These are phyloP conservation scores for Odontothrips loti DNA, from an alignment of 2,888 invertebrate species.

Conservation along the genomic window DNA sequence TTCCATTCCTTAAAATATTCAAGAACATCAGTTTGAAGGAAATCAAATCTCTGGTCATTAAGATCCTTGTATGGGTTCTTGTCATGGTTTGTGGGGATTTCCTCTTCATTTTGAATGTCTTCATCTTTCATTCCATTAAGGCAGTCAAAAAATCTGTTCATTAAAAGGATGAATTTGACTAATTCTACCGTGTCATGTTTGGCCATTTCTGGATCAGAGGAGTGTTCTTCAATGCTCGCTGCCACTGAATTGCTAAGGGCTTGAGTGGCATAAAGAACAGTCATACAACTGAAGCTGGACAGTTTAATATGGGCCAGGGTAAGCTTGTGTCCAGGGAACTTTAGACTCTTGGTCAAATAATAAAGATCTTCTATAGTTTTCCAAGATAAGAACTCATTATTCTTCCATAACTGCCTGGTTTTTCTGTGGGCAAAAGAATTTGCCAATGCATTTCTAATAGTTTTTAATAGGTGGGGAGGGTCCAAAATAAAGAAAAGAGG, in stretches of 20 bases:
- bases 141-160: neutral
- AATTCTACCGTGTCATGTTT: neutral
- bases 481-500: neutral
- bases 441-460: neutral
- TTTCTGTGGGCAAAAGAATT: neutral
- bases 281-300: neutral
- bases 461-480: neutral
- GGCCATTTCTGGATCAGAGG: neutral
- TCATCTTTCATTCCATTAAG: neutral
- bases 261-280: neutral
- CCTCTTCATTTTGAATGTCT: neutral
- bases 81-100: neutral
- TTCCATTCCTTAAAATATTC: neutral
- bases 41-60: neutral
- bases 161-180: neutral
- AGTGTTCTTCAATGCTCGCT: neutral
- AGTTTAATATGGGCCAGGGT: neutral
- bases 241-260: neutral
- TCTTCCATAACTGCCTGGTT: neutral
- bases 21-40: neutral
- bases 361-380: neutral
- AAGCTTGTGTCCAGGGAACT: neutral
- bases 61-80: neutral
- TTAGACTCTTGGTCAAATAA: neutral
- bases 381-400: neutral